Conservation (phyloP, 2,888 invertebrate species). For the Lordiphosa fenestrarum region DNA sequence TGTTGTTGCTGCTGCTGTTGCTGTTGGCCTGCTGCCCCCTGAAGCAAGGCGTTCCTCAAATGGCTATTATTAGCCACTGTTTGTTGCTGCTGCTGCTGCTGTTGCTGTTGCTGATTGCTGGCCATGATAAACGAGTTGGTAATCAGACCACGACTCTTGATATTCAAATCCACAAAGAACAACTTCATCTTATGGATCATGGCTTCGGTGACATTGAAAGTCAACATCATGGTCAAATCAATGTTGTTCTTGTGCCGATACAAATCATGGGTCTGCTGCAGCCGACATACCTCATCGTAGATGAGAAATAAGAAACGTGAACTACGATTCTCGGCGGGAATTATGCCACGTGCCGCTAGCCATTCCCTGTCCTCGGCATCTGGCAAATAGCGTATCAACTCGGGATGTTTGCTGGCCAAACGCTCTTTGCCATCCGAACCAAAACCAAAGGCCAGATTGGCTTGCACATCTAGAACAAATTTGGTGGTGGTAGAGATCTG, state of each 20-base stretch:
- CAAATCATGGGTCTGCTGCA: constrained; percentile 82
- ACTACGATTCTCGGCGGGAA: constrained; percentile 83
- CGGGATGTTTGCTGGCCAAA: constrained; percentile 84
- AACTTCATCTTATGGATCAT: constrained; percentile 84
- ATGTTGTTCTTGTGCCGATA: constrained; percentile 80
- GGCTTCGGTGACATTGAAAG: constrained; percentile 83
- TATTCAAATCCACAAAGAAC: constrained; percentile 79
- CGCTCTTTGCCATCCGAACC: constrained; percentile 82
- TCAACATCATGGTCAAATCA: constrained; percentile 76
- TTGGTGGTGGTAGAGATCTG: constrained; percentile 82
- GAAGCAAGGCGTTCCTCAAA: constrained; percentile 76
- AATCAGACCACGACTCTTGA: constrained; percentile 79
- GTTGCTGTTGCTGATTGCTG: constrained; percentile 26
- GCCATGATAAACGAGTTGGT: constrained; percentile 77
- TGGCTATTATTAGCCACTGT: constrained; percentile 67
- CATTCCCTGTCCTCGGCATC: constrained; percentile 85
- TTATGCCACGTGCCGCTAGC: constrained; percentile 83
- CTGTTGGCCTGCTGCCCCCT: constrained; percentile 57
- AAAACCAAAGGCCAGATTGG: constrained; percentile 79
- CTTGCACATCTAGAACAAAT: constrained; percentile 83
- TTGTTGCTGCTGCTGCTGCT: constrained; percentile 40
- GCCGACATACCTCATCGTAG: constrained; percentile 83
- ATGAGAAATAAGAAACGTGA: constrained; percentile 84
- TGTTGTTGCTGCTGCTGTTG: constrained; percentile 17
- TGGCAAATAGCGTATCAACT: constrained; percentile 84